Conservation (phyloP, 1,140 invertebrate species). For the Melipona quadrifasciata region DNA sequence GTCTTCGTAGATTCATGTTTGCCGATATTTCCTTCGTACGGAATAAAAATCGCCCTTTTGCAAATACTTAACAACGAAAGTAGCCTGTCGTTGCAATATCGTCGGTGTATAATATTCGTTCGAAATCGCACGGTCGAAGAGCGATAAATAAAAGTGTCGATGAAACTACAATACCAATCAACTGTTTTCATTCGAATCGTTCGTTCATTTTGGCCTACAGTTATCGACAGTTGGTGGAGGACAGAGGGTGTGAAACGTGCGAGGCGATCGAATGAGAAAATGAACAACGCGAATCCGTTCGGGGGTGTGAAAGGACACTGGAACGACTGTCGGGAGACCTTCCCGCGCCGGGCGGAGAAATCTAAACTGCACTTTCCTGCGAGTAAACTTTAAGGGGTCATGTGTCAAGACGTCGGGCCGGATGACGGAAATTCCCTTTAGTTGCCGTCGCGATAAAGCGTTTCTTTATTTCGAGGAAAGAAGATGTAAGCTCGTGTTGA, state of each 20-base stretch:
- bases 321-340: slow-evolving; percentile 28
- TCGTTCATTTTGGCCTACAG: no score
- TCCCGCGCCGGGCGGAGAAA: slow-evolving; percentile 38
- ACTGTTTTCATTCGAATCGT: not conserved
- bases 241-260: not conserved
- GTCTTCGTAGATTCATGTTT: no score
- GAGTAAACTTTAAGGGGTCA: slow-evolving; percentile 45
- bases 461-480: slow-evolving; percentile 21
- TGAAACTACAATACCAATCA: no score
- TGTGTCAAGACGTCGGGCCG: slow-evolving; percentile 23
- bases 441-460: slow-evolving; percentile 23
- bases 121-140: not conserved
- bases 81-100: no score
- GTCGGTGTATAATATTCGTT: not conserved
- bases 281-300: slow-evolving; percentile 48
- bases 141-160: no score
- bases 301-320: slow-evolving; percentile 29
- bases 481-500: slow-evolving; percentile 2
- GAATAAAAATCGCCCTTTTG: no score
- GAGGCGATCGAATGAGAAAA: slow-evolving; percentile 38
- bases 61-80: no score
- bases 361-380: slow-evolving; percentile 42
- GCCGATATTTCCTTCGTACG: no score
- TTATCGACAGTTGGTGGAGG: not conserved
- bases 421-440: slow-evolving; percentile 45